These are phyloP conservation scores for Idaea aversata DNA, from an alignment of 2,888 invertebrate genomes.

Conservation along the genomic window DNA sequence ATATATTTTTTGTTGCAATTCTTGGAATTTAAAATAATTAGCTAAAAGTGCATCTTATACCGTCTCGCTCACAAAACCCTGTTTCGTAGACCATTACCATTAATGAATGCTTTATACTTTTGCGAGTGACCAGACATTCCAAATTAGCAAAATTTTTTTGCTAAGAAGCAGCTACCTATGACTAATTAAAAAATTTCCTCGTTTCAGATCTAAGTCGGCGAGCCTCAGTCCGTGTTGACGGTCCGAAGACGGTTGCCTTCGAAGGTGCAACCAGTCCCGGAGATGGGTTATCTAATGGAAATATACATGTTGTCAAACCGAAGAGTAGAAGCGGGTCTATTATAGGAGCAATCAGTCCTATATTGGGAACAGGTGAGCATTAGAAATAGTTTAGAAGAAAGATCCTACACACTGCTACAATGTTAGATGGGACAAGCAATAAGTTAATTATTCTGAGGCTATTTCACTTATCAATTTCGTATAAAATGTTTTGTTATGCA, in stretches of 20 bases:
- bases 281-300: conserved; percentile 50
- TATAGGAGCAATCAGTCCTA: conserved; percentile 75
- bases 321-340: conserved; percentile 77
- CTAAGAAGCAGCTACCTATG: no score
- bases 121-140: no score
- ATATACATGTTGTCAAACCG: conserved; percentile 51
- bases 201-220: conserved; percentile 62
- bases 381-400: not conserved
- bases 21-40: no score
- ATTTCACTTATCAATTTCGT: no score
- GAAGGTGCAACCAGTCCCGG: conserved; percentile 58
- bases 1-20: no score
- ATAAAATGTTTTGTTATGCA: no score
- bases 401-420: not conserved
- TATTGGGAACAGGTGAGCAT: conserved; percentile 71
- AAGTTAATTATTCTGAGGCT: no score
- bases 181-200: not conserved
- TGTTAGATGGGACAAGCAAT: not conserved
- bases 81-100: no score
- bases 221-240: conserved; percentile 63
- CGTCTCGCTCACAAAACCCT: no score
- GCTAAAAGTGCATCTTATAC: no score
- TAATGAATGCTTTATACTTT: no score
- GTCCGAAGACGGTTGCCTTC: conserved; percentile 61
- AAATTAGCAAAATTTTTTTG: no score